A percentile compares a stretch with the other conserved stretches of the same genome.
Conservation (phyloP, 2,113 vertebrate genomes). For the Nasalis larvatus region DNA sequence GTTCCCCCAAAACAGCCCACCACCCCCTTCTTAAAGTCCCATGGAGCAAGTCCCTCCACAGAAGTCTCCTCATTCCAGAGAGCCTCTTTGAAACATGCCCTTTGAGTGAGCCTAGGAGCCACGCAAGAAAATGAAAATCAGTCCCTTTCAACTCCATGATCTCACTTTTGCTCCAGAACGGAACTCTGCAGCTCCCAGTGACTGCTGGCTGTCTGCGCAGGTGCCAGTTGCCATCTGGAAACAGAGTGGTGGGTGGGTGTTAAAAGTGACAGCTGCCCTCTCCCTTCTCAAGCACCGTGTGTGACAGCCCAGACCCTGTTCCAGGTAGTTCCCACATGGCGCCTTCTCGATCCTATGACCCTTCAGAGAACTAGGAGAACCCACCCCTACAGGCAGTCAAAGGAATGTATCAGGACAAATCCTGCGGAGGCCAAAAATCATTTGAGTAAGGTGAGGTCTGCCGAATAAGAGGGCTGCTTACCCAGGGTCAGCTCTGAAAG, state of each 20-base stretch:
- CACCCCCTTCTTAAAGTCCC: not conserved
- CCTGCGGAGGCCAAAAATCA: not conserved
- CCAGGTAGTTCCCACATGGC: not conserved
- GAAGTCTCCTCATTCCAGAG: not conserved
- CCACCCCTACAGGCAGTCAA: not conserved
- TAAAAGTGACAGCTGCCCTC: not conserved
- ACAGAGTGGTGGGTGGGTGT: not conserved
- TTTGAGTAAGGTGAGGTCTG: not conserved
- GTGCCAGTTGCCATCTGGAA: not conserved
- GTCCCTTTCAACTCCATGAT: not conserved
- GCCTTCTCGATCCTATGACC: not conserved
- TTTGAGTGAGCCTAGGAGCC: not conserved
- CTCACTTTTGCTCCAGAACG: not conserved
- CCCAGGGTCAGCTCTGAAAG: not conserved
- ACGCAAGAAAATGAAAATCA: not conserved
- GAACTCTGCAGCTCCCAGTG: not conserved
- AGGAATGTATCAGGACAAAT: not conserved
- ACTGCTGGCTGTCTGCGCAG: not conserved
- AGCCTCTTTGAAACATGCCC: not conserved
- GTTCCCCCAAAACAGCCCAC: not conserved
- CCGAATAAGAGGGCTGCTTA: not conserved
- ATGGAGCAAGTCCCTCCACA: not conserved
- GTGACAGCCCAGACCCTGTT: not conserved
- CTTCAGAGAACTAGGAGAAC: not conserved
- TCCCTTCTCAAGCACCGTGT: rapidly evolving